Conservation (phyloP, 2,113 vertebrate genomes). For the Rhinolophus ferrumequinum region DNA sequence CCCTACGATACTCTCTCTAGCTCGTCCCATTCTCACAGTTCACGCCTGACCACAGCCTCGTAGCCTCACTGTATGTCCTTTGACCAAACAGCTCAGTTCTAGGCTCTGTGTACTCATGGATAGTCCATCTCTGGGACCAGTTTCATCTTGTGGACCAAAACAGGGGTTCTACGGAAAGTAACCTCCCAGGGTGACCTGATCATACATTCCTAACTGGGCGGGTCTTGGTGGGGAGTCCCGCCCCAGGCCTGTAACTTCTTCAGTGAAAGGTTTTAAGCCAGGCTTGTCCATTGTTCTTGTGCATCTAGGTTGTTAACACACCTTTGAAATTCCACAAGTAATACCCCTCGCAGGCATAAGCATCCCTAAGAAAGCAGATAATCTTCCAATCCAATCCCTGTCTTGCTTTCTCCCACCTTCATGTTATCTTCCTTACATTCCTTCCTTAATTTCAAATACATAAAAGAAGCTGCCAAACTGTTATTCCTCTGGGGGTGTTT, state of each 20-base stretch:
- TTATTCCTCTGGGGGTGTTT: background rate
- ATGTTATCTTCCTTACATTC: background rate
- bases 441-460: background rate
- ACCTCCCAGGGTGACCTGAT: background rate
- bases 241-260: background rate
- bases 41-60: background rate
- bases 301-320: background rate
- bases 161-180: background rate
- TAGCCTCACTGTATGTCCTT: background rate
- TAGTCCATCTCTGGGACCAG: background rate
- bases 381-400: background rate
- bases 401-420: background rate
- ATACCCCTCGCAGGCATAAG: background rate
- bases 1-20: accelerated
- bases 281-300: background rate
- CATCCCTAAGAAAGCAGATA: background rate
- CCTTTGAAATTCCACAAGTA: background rate
- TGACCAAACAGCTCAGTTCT: background rate
- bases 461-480: background rate
- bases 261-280: background rate
- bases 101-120: background rate
- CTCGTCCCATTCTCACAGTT: background rate
- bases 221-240: too few relatives aligned
- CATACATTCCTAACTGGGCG: background rate
- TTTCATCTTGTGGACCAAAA: background rate